Evolutionary conservation across 1,140 invertebrate species (phyloP).

Genomic region (Octopus sinensis): DNA sequence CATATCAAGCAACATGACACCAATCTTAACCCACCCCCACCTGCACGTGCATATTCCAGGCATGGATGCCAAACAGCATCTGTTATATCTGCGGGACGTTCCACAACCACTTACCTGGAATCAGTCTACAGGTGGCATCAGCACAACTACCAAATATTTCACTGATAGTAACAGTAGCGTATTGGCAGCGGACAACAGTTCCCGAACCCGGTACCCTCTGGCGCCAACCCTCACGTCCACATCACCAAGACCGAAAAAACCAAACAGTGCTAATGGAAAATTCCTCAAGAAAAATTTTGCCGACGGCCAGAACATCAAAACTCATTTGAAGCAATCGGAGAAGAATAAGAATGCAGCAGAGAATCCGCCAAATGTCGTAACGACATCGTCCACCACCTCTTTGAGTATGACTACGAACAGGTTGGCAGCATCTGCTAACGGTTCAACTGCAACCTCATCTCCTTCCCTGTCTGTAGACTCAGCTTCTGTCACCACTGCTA

Average conservation of each 20-base stretch:
- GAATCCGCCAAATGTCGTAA: not conserved
- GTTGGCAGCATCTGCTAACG: slow-evolving; percentile 6
- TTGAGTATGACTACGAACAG: slow-evolving; percentile 30
- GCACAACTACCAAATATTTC: too few species aligned
- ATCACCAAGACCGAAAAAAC: slow-evolving; percentile 22
- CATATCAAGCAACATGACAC: not conserved
- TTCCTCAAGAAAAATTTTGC: slow-evolving; percentile 19
- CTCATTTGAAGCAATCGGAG: not conserved
- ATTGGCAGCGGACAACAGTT: too few species aligned
- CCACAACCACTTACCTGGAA: too few species aligned
- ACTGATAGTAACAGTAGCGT: too few species aligned
- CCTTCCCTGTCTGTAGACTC: slow-evolving; percentile 11
- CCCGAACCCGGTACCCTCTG: too few species aligned
- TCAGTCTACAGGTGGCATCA: too few species aligned
- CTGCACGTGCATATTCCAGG: not conserved
- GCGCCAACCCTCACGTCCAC: slow-evolving; percentile 11
- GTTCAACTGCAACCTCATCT: slow-evolving; percentile 12
- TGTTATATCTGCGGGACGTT: not conserved
- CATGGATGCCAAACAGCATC: not conserved
- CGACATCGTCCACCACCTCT: slow-evolving; percentile 17
- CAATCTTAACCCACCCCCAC: not conserved
- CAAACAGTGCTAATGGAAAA: slow-evolving; percentile 23
- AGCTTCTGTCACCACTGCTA: slow-evolving; percentile 22
- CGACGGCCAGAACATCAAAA: slow-evolving; percentile 16
- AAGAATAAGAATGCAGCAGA: not conserved